These are phyloP conservation scores for Mesorhabditis belari DNA, from an alignment of 2,888 invertebrate species.

Conservation along the genomic window DNA sequence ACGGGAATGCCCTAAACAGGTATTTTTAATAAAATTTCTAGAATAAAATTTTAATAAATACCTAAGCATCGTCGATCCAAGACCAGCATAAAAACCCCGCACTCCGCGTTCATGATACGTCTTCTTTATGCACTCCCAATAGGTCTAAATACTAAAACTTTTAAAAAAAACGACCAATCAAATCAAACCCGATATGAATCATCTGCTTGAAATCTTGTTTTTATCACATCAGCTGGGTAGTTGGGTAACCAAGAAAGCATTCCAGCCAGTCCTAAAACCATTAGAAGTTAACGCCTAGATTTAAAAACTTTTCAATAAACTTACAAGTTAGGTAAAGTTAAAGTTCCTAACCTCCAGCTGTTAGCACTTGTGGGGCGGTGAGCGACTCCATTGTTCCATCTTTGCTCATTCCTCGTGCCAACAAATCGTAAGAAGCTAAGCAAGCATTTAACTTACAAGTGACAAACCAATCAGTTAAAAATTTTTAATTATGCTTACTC, in stretches of 20 bases:
- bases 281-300: no score
- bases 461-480: no score
- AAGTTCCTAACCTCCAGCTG: conserved; percentile 65
- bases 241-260: conserved; percentile 75
- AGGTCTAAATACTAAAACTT: conserved; percentile 60
- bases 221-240: conserved; percentile 83
- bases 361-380: conserved; percentile 66
- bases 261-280: conserved; percentile 66
- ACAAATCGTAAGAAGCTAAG: conserved; percentile 71
- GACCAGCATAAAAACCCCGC: conserved; percentile 62
- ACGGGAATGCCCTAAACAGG: conserved; percentile 72
- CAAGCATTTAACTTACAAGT: no score
- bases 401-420: conserved; percentile 46
- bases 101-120: conserved; percentile 68
- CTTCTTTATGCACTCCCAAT: conserved; percentile 69
- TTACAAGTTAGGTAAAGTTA: neutral
- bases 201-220: conserved; percentile 73
- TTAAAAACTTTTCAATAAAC: conserved; percentile 2
- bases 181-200: neutral
- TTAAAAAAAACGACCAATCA: conserved; percentile 54
- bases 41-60: conserved; percentile 51
- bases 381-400: conserved; percentile 52
- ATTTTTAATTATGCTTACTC: no score
- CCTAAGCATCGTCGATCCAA: conserved; percentile 47
- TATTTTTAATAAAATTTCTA: neutral